Conservation (phyloP, 2,797 vertebrate species). For the Naso thynnoides region DNA sequence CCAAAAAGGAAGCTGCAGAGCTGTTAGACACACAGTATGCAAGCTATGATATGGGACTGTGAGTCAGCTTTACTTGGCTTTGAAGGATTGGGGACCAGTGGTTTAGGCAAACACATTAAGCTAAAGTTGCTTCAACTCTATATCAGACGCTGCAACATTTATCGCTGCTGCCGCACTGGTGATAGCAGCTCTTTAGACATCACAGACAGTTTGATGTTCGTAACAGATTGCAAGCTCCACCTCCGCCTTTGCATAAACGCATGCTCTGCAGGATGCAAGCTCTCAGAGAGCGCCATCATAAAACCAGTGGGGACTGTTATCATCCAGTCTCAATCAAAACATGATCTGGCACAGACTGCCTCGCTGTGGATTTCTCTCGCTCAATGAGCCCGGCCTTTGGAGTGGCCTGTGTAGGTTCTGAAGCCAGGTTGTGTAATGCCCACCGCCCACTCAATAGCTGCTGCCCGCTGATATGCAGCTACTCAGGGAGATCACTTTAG, state of each 20-base stretch:
- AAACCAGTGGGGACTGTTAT: slow-evolving; percentile 49
- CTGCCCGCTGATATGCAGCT: slow-evolving; percentile 77
- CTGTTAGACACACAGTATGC: background rate
- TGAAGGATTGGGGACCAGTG: background rate
- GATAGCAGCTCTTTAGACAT: slow-evolving; percentile 16
- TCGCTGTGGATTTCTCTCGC: slow-evolving; percentile 47
- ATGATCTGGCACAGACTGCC: slow-evolving; percentile 55
- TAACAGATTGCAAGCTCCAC: slow-evolving; percentile 40
- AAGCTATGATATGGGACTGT: background rate
- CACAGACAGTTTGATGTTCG: slow-evolving; percentile 26
- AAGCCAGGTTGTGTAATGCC: slow-evolving; percentile 84
- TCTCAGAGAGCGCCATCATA: slow-evolving; percentile 36
- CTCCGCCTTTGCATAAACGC: slow-evolving; percentile 50
- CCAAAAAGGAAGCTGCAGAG: background rate
- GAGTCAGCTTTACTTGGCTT: background rate
- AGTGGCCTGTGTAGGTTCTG: slow-evolving; percentile 83
- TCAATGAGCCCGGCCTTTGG: slow-evolving; percentile 70
- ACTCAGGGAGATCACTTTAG: slow-evolving; percentile 79
- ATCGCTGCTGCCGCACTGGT: background rate
- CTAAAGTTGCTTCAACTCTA: slow-evolving; percentile 4
- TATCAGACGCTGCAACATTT: background rate
- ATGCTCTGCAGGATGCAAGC: slow-evolving; percentile 32
- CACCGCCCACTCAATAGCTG: slow-evolving; percentile 79
- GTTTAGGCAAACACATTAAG: slow-evolving; percentile 9
- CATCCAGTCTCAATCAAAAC: slow-evolving; percentile 65